Percentiles rank a stretch among this genome's conserved stretches.
Conservation (phyloP, 2,113 vertebrate species). For the western clawed frog (Xenopus tropicalis) region DNA sequence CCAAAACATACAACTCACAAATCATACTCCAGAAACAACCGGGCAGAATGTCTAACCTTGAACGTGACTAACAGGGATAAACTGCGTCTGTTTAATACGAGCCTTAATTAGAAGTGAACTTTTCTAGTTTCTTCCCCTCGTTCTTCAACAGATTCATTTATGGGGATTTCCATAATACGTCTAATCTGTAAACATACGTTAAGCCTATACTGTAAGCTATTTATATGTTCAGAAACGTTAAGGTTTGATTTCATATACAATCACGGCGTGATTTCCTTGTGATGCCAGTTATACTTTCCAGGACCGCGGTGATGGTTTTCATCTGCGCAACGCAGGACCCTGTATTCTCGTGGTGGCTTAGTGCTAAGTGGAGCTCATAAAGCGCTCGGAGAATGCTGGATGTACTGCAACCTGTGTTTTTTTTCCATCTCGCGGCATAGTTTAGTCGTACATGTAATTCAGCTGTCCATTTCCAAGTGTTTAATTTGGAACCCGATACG, state of each 20-base stretch:
- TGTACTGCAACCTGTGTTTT: background rate
- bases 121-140: no score
- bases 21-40: no score
- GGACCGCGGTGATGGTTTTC: background rate
- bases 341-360: conserved; percentile 1
- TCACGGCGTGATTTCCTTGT: background rate
- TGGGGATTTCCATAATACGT: no score
- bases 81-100: no score
- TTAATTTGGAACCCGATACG: conserved; percentile 49
- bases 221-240: background rate
- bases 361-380: conserved; percentile 35
- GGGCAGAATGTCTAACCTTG: no score
- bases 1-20: no score
- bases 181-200: background rate
- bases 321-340: background rate
- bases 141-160: no score
- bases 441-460: conserved; percentile 43
- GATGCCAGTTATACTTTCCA: background rate
- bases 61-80: no score
- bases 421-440: conserved; percentile 41
- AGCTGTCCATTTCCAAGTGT: conserved; percentile 45
- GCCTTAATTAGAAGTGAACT: no score
- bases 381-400: conserved; percentile 32
- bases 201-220: background rate
- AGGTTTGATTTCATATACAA: background rate